Evolutionary conservation across 2,888 invertebrate genomes (phyloP), one percentile per base, ranked within the genome.

Genomic region (Cheilosia urbana): DNA sequence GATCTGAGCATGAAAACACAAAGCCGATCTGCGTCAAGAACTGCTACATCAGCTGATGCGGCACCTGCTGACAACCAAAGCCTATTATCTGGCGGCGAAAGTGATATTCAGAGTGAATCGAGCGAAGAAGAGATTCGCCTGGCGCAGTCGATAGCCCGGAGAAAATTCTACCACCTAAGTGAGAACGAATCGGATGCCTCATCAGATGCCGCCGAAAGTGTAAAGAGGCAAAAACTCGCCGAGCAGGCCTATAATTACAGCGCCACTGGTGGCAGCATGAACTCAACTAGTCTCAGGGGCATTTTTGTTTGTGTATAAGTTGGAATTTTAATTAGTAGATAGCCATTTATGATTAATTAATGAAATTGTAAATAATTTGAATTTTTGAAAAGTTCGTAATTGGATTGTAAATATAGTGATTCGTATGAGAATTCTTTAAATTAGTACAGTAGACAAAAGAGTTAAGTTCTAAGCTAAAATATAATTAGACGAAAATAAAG

Each of bases 1-100:
- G 97, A 97, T 90, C 92, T 97, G 83, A 96, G 96, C 62, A 95
- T 96, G 93, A 96, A 95, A 89, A 93, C 94, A 4, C 93, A 93
- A 34, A 95, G 89, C 53, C 88, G 94, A 24, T 91, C 91, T 2
- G 89, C 89, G 1, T 82, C 82, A 17, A 69, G 82, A 40, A 80
- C 69, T 19, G 60, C 82, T n/a, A 57, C 80, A 30, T 63, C 78
- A 13, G 69, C 76, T 55, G 87, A 78, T 19, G 47, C 47, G 27
- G 69, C 68, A 15, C 69, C 87, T 40, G 58, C 80, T 5, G 89
- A 88, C 45, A 80, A 66, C 85, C 90, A 91, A 78, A 91, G 91
- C 58, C 90, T 89, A 83, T 88, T 90, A 53, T 88, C 88, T 19
- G 88, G 88, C 51, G 88, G 87, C 57, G 91, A 90, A 57, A 88